phyloP scores from a whole-genome alignment of 2,888 invertebrate species.

The Stegophylla sp. region DNA sequence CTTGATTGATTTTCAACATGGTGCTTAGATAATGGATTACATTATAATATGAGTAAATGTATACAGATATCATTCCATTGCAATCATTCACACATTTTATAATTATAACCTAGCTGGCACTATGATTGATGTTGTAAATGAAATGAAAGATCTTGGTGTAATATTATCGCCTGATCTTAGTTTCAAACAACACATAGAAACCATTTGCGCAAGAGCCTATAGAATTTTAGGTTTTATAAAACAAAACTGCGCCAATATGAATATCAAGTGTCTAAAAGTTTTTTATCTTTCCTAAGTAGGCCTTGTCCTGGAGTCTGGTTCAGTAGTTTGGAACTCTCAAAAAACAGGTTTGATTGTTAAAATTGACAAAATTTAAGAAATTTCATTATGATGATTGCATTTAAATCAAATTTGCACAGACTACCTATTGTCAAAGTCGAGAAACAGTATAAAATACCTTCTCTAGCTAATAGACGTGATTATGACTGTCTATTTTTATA shows the following conservation, averaged over 20 bases:
- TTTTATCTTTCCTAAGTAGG: background rate
- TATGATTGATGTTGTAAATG: background rate
- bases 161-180: background rate
- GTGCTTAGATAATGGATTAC: too few species aligned
- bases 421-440: background rate
- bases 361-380: background rate
- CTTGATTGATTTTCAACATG: too few species aligned
- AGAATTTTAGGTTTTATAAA: background rate
- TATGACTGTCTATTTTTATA: too few species aligned
- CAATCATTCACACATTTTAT: background rate
- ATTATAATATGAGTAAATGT: too few species aligned
- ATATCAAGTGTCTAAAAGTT: background rate
- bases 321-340: background rate
- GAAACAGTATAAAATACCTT: too few species aligned
- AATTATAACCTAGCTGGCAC: background rate
- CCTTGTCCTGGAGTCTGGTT: background rate
- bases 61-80: too few species aligned
- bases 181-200: background rate
- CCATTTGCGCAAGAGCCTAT: background rate
- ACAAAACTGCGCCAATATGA: background rate
- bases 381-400: background rate
- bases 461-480: too few species aligned
- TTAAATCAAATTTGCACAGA: background rate
- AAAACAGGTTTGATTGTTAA: background rate
- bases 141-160: background rate